phyloP scores from a whole-genome alignment of 2,888 invertebrate species.

The Carabus problematicus region DNA sequence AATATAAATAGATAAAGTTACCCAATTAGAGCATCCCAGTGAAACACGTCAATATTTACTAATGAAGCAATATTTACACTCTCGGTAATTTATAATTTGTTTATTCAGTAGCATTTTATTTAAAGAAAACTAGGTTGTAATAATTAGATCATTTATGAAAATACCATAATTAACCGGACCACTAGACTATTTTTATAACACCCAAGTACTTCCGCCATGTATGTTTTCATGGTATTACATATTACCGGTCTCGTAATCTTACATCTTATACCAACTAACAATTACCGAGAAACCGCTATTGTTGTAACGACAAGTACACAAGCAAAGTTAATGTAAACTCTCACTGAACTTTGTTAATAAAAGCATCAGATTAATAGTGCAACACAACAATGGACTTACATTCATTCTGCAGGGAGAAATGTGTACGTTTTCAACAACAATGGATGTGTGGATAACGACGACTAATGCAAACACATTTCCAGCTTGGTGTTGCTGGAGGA shows the following conservation, averaged over 20 bases:
- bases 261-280: too few species aligned
- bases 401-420: slow-evolving; percentile 17
- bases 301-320: not conserved
- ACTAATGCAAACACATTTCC: not conserved
- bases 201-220: slow-evolving; percentile 32
- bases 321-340: not conserved
- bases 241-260: too few species aligned
- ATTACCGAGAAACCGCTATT: too few species aligned
- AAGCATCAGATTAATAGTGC: too few species aligned
- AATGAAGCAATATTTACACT: too few species aligned
- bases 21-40: too few species aligned
- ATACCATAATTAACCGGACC: slow-evolving; percentile 29
- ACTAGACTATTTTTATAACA: slow-evolving; percentile 31
- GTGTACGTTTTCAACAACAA: not conserved
- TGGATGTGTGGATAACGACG: not conserved
- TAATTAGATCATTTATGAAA: slow-evolving; percentile 34
- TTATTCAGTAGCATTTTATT: not conserved
- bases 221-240: slow-evolving; percentile 15
- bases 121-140: not conserved
- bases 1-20: too few species aligned
- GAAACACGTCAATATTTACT: too few species aligned
- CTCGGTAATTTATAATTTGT: not conserved
- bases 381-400: slow-evolving; percentile 23
- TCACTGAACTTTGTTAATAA: not conserved
- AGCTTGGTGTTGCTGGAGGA: slow-evolving; percentile 23